Evolutionary conservation across 2,113 vertebrate genomes (phyloP), one percentile per base, ranked within the genome.

Genomic region (Osmerus mordax): DNA sequence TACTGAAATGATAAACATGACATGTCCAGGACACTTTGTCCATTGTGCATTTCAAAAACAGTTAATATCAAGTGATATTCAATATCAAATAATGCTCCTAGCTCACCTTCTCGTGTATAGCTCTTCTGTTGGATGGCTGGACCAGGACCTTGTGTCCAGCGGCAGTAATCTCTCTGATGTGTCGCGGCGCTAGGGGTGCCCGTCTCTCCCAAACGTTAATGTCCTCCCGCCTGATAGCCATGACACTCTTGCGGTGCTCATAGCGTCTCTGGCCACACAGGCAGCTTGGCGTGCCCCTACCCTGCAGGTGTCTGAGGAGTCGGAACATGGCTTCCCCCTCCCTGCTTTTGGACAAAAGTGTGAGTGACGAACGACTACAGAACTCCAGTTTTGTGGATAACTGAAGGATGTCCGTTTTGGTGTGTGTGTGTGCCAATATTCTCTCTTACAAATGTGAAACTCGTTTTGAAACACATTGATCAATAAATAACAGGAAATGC

Each of bases 191-290:
- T 15, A 99, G 91, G 0, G 97, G 97, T 0, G 96, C 97, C 77
- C 97, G 92, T 63, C 97, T 91, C 85, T 99, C 97, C 97, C 97
- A 99, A 0, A 91, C 94, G 4, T 94, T 99, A 75, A 98, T 81
- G 55, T 99, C 97, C 74, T 99, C 97, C 3, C 97, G 91, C 25
- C 97, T 91, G 85, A 99, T 92, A 0, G 95, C 97, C 83, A 99
- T 83, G 78, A 98, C 89, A 0, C 91, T 87, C 53, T 88, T 89
- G 65, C 86, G 91, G 77, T 94, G 92, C 54, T 87, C 81, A n/a
- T 86, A 52, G 58, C 88, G 86, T 1, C 73, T n/a, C 2, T 91
- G 90, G 4, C 32, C 66, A 3, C 52, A 4, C 2, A 79, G 8
- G 54, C 73, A 76, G 66, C 81, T 63, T 2, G 60, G 78, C 61